These are phyloP conservation scores for Chloroceryle amazona DNA, from an alignment of 2,797 vertebrate species.

Conservation along the genomic window DNA sequence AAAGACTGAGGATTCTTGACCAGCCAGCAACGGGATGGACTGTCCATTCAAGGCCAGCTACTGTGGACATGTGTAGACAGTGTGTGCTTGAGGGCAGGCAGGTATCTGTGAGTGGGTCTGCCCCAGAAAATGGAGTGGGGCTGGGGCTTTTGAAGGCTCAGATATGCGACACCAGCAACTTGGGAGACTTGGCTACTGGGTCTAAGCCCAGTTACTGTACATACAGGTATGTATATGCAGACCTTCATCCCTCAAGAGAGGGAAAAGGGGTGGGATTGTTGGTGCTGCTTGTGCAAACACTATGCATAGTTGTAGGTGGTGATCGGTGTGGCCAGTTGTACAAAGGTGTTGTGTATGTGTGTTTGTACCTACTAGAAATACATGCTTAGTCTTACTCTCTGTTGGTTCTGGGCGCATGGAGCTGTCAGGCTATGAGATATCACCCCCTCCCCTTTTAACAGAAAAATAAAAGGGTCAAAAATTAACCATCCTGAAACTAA, in stretches of 20 bases:
- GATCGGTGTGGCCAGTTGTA: neutral
- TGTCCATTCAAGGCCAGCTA: neutral
- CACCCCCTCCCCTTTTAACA: neutral
- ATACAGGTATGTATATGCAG: accelerated
- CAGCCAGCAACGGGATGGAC: neutral
- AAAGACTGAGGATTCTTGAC: neutral
- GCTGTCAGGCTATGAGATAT: neutral
- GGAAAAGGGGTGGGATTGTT: neutral
- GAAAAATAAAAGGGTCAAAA: neutral
- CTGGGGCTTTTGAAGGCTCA: neutral
- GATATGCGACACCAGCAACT: neutral
- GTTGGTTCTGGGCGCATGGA: neutral
- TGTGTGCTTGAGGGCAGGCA: accelerated
- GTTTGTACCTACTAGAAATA: neutral
- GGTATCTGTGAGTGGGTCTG: neutral
- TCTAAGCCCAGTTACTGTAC: neutral
- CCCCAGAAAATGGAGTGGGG: neutral
- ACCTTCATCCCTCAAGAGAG: neutral
- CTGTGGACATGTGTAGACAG: accelerated
- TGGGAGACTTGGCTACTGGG: neutral
- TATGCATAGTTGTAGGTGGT: neutral
- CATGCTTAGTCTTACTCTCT: neutral
- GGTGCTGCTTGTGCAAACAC: accelerated
- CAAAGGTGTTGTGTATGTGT: accelerated
- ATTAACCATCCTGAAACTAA: neutral